Base-by-base conservation (phyloP, 2,113 vertebrate species). In the Pimephales promelas region DNA sequence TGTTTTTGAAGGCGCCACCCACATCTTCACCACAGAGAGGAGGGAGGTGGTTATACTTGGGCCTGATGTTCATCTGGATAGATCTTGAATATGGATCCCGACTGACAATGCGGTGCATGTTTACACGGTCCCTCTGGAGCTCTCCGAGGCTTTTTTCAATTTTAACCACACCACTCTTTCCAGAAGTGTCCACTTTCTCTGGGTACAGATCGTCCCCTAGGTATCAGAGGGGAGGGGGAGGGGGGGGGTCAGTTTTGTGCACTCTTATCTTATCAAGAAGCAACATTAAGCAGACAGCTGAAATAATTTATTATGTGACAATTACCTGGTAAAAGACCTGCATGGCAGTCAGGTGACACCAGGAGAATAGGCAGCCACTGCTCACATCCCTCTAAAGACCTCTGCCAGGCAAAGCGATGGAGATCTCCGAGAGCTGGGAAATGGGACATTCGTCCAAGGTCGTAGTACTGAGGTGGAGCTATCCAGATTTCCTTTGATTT, bases 381-480 rank as follows among this genome's bases (percentile, higher is more conserved):
- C 83, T 98, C 96, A 4, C 93, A 94, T 26, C 94, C 96, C 81
- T 98, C 95, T 3, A 88, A 78, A 16, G 92, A 92, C 1, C 93
- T 93, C 1, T 86, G 89, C 0, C 86, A 88, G 88, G 93, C 92
- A 82, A 99, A 99, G 36, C 45, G 62, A 80, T 95, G 92, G 57
- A 99, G 92, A 57, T 96, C 91, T 1, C 5, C 10, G 4, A 98
- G 90, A 0, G 87, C 89, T 16, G 93, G 70, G 73, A 96, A 93
- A 71, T 90, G 92, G 57, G 93, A 95, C 61, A 99, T 89, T 79
- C 97, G 95, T 83, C 95, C 93, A 6, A 98, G 64, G 73, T 99
- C 96, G 16, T 99, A 99, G 85, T 96, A 95, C 92, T 99, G 98
- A 0, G 98, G 97, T 0, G 95, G 93, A 20, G 95, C 85, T n/a